Evolutionary conservation across 2,888 invertebrate species (phyloP).

Genomic region (Epistrophe eligans): DNA sequence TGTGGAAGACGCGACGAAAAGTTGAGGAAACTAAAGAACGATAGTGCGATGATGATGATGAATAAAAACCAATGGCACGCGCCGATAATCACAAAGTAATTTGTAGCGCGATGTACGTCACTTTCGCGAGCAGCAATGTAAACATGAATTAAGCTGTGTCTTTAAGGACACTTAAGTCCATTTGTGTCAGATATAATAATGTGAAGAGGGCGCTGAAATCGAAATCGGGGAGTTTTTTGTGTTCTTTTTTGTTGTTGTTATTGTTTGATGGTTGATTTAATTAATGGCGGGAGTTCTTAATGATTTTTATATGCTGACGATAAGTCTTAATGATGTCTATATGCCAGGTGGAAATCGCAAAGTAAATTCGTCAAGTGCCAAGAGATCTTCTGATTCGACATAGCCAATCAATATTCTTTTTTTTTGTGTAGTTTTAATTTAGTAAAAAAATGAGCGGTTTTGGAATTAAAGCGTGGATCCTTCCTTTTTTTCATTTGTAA

Average conservation of each 20-base stretch:
- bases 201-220: constrained; percentile 41
- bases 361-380: constrained; percentile 57
- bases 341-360: constrained; percentile 55
- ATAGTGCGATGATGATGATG: background rate
- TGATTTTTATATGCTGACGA: constrained; percentile 53
- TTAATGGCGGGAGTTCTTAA: constrained; percentile 74
- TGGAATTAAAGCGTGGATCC: constrained; percentile 67
- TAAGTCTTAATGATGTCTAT: constrained; percentile 61
- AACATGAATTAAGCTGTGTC: constrained; percentile 72
- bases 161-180: constrained; percentile 72
- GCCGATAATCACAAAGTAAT: constrained; percentile 74
- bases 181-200: constrained; percentile 65
- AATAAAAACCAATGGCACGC: constrained; percentile 57
- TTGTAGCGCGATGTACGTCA: constrained; percentile 74
- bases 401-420: constrained; percentile 49
- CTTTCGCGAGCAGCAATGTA: constrained; percentile 72
- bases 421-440: background rate
- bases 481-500: constrained; percentile 3
- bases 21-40: background rate
- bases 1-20: background rate
- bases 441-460: background rate
- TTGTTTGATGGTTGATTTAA: constrained; percentile 61
- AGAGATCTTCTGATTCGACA: constrained; percentile 58
- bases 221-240: constrained; percentile 5
- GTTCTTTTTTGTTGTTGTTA: background rate